Conservation (phyloP, 1,140 invertebrate genomes). For the Paraescarpia echinospica region DNA sequence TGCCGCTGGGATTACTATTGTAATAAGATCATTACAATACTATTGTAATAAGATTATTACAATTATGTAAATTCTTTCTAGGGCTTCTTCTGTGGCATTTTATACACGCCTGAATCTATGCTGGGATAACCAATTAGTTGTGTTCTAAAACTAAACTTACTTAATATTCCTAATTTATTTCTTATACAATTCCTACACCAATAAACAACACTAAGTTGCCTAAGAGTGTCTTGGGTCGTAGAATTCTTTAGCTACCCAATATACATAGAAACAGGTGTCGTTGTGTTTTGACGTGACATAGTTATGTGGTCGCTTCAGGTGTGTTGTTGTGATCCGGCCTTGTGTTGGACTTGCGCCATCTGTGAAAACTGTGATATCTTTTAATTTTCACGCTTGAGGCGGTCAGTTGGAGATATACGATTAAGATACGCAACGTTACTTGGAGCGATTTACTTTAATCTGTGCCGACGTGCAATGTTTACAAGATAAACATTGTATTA, state of each 20-base stretch:
- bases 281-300: not conserved
- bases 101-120: too few species aligned
- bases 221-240: not conserved
- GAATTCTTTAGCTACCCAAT: not conserved
- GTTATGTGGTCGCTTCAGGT: not conserved
- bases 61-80: too few species aligned
- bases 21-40: too few species aligned
- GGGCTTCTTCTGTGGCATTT: too few species aligned
- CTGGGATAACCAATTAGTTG: too few species aligned
- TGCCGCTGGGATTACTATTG: too few species aligned
- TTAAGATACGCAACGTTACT: not conserved
- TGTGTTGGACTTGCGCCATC: not conserved
- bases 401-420: not conserved
- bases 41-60: too few species aligned
- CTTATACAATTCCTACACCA: too few species aligned
- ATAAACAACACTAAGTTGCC: too few species aligned
- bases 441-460: constrained; percentile 1
- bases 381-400: not conserved
- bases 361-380: not conserved
- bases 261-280: not conserved
- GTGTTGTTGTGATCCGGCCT: not conserved
- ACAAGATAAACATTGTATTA: not conserved
- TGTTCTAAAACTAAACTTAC: too few species aligned
- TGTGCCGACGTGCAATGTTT: not conserved
- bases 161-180: too few species aligned